Percentiles rank a stretch among this genome's conserved stretches.
These are phyloP conservation scores for Chaenocephalus aceratus DNA, from an alignment of 2,113 vertebrate genomes.

Conservation along the genomic window DNA sequence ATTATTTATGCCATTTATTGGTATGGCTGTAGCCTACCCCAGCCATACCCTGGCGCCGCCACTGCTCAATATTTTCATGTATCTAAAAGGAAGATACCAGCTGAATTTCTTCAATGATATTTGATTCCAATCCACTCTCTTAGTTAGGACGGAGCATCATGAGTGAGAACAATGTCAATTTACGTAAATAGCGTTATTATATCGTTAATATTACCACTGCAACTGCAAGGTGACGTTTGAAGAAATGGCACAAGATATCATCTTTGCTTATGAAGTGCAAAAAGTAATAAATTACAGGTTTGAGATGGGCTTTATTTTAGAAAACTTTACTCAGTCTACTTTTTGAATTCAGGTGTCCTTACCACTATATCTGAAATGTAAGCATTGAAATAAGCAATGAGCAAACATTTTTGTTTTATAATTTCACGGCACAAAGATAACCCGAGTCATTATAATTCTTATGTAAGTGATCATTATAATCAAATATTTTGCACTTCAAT, in stretches of 20 bases:
- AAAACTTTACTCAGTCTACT: not conserved
- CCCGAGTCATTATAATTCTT: not conserved
- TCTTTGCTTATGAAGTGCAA: not conserved
- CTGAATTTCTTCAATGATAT: not conserved
- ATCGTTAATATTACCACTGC: not conserved
- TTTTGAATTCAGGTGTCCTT: not conserved
- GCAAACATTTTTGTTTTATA: not conserved
- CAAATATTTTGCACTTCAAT: not conserved
- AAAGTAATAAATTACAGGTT: not conserved
- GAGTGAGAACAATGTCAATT: not conserved
- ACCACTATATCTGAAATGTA: not conserved
- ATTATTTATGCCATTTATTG: no score
- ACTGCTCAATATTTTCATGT: not conserved
- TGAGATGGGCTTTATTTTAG: not conserved
- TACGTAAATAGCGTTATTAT: not conserved
- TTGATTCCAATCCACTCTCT: not conserved
- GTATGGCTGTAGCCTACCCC: no score
- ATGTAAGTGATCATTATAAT: not conserved
- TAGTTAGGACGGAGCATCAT: not conserved
- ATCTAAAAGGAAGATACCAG: not conserved
- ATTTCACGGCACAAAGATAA: not conserved
- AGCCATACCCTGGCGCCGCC: no score
- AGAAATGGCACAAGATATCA: not conserved
- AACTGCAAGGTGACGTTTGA: conserved; percentile 3
- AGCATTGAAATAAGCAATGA: not conserved